A percentile compares a stretch with the other conserved stretches of the same genome.
Conservation (phyloP, 2,888 invertebrate species). For the Drepana falcataria region DNA sequence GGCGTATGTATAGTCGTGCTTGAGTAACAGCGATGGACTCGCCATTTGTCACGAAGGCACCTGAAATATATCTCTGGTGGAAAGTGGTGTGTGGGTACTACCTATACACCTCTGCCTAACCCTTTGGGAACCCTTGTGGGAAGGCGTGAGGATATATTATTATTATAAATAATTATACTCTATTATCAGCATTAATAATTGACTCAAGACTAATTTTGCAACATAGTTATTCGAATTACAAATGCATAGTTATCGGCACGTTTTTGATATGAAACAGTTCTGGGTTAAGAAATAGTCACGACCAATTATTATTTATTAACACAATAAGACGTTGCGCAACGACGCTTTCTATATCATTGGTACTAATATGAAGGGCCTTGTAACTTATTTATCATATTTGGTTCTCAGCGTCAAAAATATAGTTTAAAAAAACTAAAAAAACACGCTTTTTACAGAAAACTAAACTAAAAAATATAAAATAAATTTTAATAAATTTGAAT, state of each 20-base stretch:
- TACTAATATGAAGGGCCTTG: neutral
- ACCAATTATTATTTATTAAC: slow-evolving; percentile 26
- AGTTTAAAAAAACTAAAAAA: neutral
- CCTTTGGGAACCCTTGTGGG: no score
- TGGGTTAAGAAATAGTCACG: slow-evolving; percentile 28
- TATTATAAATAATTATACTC: no score
- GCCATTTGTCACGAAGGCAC: no score
- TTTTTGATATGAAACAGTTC: slow-evolving; percentile 17
- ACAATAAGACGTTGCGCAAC: slow-evolving; percentile 13
- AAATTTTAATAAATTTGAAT: no score
- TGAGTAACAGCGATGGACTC: no score
- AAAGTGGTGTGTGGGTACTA: no score
- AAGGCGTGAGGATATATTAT: no score
- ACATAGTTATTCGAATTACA: neutral
- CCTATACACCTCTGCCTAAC: no score
- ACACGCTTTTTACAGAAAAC: no score
- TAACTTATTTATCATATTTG: neutral
- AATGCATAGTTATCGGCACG: slow-evolving; percentile 2
- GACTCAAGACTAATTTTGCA: slow-evolving; percentile 13
- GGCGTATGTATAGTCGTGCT: no score
- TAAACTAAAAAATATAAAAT: no score
- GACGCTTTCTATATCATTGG: slow-evolving; percentile 15
- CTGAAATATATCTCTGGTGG: no score
- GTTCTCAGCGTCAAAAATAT: neutral
- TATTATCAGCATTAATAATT: slow-evolving; percentile 5